These are phyloP conservation scores for Metaphire vulgaris DNA, from an alignment of 1,140 invertebrate genomes.

Conservation along the genomic window DNA sequence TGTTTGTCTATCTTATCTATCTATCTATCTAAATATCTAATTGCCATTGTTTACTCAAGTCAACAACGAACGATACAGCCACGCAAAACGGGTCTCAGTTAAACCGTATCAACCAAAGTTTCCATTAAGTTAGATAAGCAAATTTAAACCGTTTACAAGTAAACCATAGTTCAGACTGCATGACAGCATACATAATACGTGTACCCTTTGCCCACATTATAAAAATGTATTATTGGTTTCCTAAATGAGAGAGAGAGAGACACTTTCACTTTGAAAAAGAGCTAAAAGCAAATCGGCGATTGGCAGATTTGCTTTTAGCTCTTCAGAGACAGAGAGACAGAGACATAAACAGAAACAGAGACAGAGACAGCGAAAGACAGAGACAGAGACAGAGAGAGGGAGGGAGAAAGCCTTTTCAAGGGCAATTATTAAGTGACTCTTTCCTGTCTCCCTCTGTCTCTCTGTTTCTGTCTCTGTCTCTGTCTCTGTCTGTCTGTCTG, in stretches of 20 bases:
- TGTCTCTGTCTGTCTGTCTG: neutral
- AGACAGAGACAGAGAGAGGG: neutral
- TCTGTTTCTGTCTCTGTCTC: neutral
- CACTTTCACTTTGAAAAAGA: no score
- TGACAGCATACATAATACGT: neutral
- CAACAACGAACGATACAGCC: no score
- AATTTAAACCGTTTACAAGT: neutral
- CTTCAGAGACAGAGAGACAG: neutral
- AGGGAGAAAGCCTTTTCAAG: neutral
- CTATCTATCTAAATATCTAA: no score
- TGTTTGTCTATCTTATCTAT: no score
- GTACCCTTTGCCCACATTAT: neutral
- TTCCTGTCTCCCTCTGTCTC: neutral
- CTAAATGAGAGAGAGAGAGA: neutral
- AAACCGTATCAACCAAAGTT: no score
- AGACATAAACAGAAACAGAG: neutral
- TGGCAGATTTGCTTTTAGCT: no score
- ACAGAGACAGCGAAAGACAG: neutral
- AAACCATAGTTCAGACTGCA: neutral
- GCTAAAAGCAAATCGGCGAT: no score
- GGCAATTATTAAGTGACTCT: neutral
- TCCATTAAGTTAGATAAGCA: no score
- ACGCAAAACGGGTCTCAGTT: no score
- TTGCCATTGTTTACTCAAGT: no score
- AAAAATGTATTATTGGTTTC: neutral